Conservation (phyloP, 2,797 vertebrate genomes). For the Moxostoma hubbsi region DNA sequence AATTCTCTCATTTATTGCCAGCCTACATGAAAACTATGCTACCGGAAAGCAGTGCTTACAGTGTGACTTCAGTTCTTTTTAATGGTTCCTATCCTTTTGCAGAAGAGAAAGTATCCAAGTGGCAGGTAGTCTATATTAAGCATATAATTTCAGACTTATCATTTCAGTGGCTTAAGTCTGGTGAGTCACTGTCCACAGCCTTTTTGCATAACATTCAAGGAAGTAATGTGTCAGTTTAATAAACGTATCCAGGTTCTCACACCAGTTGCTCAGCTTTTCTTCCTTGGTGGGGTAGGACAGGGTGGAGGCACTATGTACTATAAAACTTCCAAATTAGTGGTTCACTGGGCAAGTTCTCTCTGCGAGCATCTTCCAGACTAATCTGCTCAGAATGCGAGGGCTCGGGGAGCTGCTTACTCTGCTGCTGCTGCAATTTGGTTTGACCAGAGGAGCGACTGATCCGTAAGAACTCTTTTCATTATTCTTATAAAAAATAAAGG, state of each 20-base stretch:
- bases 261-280: not conserved
- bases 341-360: not conserved
- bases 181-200: not conserved
- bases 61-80: too few relatives aligned
- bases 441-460: constrained; percentile 9
- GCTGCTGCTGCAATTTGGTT: constrained; percentile 9
- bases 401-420: not conserved
- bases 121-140: too few relatives aligned
- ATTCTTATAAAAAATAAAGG: not conserved
- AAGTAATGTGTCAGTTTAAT: not conserved
- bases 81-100: too few relatives aligned
- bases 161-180: not conserved
- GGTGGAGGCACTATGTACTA: constrained; percentile 13
- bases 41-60: too few relatives aligned
- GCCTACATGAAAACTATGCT: too few relatives aligned
- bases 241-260: not conserved
- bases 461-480: constrained; percentile 37
- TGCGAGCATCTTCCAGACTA: not conserved
- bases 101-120: too few relatives aligned
- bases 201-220: not conserved
- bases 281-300: not conserved
- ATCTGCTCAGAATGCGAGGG: constrained; percentile 3
- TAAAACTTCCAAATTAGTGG: not conserved
- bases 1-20: too few relatives aligned
- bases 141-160: not conserved